These are phyloP conservation scores for Bufo bufo DNA, from an alignment of 2,113 vertebrate species.

Conservation along the genomic window DNA sequence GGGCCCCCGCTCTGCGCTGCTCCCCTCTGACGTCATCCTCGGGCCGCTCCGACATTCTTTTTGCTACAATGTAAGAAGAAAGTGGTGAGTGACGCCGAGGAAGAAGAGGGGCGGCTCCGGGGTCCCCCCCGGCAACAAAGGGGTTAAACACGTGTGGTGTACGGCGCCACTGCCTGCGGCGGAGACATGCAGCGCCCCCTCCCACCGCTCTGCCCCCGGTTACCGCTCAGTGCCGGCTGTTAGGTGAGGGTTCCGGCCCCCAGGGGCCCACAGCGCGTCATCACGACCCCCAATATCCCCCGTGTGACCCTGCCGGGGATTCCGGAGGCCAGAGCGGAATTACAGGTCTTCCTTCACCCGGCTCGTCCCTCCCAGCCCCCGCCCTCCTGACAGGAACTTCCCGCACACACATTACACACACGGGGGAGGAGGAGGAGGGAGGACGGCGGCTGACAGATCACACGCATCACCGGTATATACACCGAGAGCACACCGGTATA, in stretches of 20 bases:
- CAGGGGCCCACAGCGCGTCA: constrained; percentile 43
- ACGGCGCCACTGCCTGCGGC: constrained; percentile 2
- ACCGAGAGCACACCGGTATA: not conserved
- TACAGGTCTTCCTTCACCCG: constrained; percentile 45
- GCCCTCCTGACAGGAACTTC: constrained; percentile 54
- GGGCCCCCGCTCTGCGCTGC: constrained; percentile 88
- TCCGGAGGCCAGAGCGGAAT: constrained; percentile 52
- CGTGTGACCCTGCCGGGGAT: constrained; percentile 57
- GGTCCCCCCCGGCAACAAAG: constrained; percentile 60
- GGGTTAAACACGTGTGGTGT: constrained; percentile 33
- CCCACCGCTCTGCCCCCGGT: constrained; percentile 62
- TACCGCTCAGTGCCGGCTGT: constrained; percentile 63
- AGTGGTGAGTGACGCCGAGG: constrained; percentile 1
- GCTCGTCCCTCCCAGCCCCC: constrained; percentile 53
- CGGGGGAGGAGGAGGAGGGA: not conserved
- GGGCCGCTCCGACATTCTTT: constrained; percentile 99
- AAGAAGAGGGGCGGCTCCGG: not conserved
- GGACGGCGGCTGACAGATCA: constrained; percentile 23
- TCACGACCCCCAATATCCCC: constrained; percentile 34
- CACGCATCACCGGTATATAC: not conserved
- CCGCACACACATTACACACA: constrained; percentile 25
- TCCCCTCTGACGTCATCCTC: constrained; percentile 96
- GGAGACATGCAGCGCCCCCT: constrained; percentile 54
- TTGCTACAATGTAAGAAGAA: constrained; percentile 93
- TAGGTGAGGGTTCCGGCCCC: constrained; percentile 43